Conservation (phyloP, 53 echinoderm and acorn worm species). For the Patiria pectinifera region DNA sequence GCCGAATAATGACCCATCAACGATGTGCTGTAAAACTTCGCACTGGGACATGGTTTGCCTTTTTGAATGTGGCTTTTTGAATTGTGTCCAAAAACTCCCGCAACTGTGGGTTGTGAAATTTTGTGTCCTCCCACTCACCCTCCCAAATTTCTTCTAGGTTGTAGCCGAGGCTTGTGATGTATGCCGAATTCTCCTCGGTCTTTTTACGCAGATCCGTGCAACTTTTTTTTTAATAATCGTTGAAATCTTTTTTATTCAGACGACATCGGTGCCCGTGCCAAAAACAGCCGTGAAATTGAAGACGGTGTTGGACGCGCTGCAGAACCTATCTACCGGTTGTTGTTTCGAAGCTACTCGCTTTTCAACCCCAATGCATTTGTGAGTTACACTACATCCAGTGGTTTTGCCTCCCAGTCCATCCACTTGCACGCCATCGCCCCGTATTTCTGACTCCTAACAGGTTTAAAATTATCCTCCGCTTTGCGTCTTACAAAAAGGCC, state of each 20-base stretch:
- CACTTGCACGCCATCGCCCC: neutral
- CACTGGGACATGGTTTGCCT: too few relatives aligned
- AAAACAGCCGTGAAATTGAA: constrained; percentile 60
- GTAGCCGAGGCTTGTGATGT: constrained; percentile 32
- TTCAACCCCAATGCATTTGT: constrained; percentile 8
- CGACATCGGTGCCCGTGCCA: neutral
- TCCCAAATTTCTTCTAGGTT: constrained; percentile 50
- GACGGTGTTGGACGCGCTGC: constrained; percentile 30
- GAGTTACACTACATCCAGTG: neutral
- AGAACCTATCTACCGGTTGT: constrained; percentile 61
- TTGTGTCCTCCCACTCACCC: constrained; percentile 8
- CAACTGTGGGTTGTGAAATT: neutral
- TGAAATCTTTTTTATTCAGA: neutral
- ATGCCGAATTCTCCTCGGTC: neutral
- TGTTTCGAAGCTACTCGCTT: constrained; percentile 33
- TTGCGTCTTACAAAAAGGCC: constrained; percentile 12
- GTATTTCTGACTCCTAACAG: neutral
- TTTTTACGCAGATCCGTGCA: neutral
- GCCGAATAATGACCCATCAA: constrained; percentile 33
- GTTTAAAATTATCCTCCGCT: neutral
- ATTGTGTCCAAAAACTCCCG: neutral
- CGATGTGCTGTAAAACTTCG: too few relatives aligned
- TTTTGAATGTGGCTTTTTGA: neutral
- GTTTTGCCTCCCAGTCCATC: neutral
- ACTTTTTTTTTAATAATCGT: neutral